phyloP scores from a whole-genome alignment of 2,888 invertebrate genomes.

The Stenotaenia linearis region DNA sequence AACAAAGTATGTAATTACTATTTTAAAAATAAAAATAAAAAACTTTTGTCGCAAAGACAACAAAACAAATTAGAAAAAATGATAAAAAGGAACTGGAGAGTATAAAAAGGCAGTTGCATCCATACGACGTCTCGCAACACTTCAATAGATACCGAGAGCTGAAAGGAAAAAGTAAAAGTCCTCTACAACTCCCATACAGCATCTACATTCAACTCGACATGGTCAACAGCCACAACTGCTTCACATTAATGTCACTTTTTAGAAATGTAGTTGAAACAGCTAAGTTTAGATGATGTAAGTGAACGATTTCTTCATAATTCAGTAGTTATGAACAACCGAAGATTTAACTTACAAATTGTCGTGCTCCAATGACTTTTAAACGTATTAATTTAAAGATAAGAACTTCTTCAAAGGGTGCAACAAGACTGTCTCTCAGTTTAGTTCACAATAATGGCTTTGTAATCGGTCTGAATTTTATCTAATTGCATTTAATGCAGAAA shows the following conservation, averaged over 20 bases:
- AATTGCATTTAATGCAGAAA: no score
- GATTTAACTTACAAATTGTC: no score
- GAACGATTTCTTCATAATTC: no score
- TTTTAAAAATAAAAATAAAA: neutral
- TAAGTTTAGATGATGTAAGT: no score
- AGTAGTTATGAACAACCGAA: no score
- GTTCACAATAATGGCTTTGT: no score
- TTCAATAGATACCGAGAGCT: neutral
- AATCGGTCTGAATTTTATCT: no score
- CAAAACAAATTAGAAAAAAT: neutral
- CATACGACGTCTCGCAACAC: neutral
- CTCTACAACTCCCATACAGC: neutral
- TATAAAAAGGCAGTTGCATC: neutral
- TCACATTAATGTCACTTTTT: neutral
- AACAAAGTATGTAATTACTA: conserved; percentile 8
- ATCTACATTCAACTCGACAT: neutral
- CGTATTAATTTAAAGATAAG: no score
- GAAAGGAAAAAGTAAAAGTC: neutral
- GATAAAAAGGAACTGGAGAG: neutral
- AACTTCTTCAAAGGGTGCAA: no score
- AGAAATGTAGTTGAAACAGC: no score
- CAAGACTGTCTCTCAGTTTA: no score
- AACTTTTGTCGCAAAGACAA: neutral
- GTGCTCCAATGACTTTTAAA: no score
- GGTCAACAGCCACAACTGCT: neutral